Percentiles rank a stretch among this genome's conserved stretches.
Conservation (phyloP, 2,888 invertebrate species). For the Glyphotaelius pellucidus region DNA sequence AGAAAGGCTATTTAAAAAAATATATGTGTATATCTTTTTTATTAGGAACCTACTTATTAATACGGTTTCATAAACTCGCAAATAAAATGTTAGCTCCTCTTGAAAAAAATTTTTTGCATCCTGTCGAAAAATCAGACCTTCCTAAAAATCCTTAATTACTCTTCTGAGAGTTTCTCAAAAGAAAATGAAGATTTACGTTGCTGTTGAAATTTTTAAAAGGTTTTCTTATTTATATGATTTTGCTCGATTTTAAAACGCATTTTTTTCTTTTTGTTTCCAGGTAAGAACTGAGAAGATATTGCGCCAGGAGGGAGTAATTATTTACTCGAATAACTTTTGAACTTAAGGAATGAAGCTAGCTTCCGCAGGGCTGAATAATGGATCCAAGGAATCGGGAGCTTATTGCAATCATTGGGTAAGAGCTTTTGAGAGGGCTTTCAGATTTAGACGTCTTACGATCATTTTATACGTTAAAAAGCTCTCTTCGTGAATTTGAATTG, state of each 20-base stretch:
- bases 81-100: no score
- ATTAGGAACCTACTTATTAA: no score
- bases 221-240: background rate
- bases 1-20: no score
- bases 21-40: no score
- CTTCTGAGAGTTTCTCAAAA: background rate
- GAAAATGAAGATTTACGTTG: background rate
- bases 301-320: conserved; percentile 17
- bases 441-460: conserved; percentile 30
- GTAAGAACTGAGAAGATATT: conserved; percentile 34
- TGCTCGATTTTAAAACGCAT: background rate
- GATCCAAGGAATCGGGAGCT: conserved; percentile 33
- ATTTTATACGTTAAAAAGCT: conserved; percentile 19
- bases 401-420: conserved; percentile 46
- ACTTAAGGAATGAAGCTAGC: conserved; percentile 22
- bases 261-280: conserved; percentile 49
- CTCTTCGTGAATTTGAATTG: conserved; percentile 18
- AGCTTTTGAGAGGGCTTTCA: conserved; percentile 32
- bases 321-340: conserved; percentile 39
- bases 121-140: background rate
- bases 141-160: background rate
- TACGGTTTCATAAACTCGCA: background rate
- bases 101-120: background rate
- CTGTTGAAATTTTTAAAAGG: background rate
- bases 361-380: conserved; percentile 37